These are phyloP conservation scores for Diplodus puntazzo DNA, from an alignment of 2,797 vertebrate species.

Conservation along the genomic window DNA sequence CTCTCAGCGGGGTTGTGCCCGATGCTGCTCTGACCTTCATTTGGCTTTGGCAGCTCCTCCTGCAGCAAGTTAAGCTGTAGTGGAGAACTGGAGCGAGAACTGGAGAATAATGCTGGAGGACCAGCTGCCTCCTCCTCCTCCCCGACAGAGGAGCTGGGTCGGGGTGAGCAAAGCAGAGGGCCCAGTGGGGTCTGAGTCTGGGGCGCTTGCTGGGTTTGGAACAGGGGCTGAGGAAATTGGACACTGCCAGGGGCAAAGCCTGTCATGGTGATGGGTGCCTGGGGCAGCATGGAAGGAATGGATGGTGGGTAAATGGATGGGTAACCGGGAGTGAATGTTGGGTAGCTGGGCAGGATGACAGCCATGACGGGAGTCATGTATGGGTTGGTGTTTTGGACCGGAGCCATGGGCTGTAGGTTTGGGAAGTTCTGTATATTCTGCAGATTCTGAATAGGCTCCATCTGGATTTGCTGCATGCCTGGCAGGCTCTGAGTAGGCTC, in stretches of 20 bases:
- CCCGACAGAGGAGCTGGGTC: conserved; percentile 69
- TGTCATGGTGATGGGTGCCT: conserved; percentile 59
- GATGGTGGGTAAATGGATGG: conserved; percentile 69
- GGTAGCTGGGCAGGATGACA: conserved; percentile 84
- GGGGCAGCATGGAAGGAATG: conserved; percentile 60
- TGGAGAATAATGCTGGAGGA: conserved; percentile 81
- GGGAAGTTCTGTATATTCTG: conserved; percentile 65
- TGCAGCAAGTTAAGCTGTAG: conserved; percentile 91
- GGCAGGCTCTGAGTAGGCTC: conserved; percentile 67
- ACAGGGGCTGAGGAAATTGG: conserved; percentile 70
- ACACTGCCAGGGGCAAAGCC: conserved; percentile 46
- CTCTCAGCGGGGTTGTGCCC: conserved; percentile 70
- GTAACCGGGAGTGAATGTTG: conserved; percentile 74
- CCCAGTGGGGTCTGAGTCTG: conserved; percentile 45
- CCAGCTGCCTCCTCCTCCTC: conserved; percentile 78
- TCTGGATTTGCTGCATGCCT: conserved; percentile 62
- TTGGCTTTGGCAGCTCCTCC: conserved; percentile 86
- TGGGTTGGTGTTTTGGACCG: conserved; percentile 75
- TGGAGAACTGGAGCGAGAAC: conserved; percentile 90
- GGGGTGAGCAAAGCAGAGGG: conserved; percentile 64
- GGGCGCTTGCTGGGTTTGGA: conserved; percentile 54
- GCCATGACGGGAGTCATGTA: conserved; percentile 82
- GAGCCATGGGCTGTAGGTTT: conserved; percentile 57
- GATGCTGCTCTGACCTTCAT: conserved; percentile 71
- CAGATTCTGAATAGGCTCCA: conserved; percentile 66